phyloP scores from a whole-genome alignment of 2,797 vertebrate species.

The Eulemur mongoz region DNA sequence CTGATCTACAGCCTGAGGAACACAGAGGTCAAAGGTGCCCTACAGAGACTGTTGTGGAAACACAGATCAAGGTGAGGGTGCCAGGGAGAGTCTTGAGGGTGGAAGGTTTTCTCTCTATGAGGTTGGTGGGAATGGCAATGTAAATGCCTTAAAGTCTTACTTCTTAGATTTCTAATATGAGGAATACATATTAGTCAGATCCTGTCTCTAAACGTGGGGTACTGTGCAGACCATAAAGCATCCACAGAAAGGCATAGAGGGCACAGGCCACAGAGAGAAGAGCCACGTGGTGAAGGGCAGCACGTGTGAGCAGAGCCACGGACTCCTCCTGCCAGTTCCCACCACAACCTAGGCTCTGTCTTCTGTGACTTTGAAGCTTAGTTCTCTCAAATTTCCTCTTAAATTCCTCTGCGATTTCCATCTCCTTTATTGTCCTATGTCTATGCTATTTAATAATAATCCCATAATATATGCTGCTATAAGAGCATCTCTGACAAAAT shows the following conservation, averaged over 20 bases:
- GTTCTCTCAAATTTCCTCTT: neutral
- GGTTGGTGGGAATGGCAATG: neutral
- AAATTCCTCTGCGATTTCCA: neutral
- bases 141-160: neutral
- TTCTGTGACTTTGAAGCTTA: neutral
- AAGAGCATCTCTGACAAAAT: neutral
- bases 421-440: neutral
- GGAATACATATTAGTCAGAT: neutral
- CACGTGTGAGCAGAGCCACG: neutral
- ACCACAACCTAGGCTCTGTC: neutral
- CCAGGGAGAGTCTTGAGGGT: neutral
- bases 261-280: neutral
- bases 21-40: neutral
- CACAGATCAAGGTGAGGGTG: neutral
- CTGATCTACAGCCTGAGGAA: slow-evolving; percentile 70
- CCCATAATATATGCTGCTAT: neutral
- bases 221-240: neutral
- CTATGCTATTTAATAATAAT: neutral
- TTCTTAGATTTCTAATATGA: neutral
- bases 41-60: neutral
- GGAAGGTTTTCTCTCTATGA: neutral
- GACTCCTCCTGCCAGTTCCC: neutral
- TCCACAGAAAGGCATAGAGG: neutral
- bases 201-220: neutral
- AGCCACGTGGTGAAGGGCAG: neutral